Percentiles rank a stretch among this genome's conserved stretches.
Evolutionary conservation across 2,113 vertebrate genomes (phyloP).

Genomic region (Phycodurus eques): DNA sequence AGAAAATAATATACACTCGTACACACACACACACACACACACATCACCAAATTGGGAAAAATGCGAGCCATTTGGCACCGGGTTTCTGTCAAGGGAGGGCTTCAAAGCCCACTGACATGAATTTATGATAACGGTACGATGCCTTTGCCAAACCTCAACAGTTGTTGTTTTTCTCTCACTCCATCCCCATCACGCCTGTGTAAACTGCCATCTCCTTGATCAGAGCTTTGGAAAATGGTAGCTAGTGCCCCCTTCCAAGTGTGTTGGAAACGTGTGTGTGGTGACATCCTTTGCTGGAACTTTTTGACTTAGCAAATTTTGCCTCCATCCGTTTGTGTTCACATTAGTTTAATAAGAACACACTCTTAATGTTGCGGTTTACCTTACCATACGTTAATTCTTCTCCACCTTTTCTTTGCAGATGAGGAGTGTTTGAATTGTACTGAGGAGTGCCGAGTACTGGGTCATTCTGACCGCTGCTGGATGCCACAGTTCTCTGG

Average conservation of each 20-base stretch:
- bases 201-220: constrained; percentile 71
- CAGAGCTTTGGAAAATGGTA: constrained; percentile 68
- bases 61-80: constrained; percentile 71
- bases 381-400: constrained; percentile 14
- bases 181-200: constrained; percentile 55
- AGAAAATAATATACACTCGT: constrained; percentile 48
- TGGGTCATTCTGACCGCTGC: constrained; percentile 98
- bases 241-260: constrained; percentile 60
- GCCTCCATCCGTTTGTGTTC: constrained; percentile 30
- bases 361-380: constrained; percentile 23
- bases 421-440: constrained; percentile 99
- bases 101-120: constrained; percentile 81
- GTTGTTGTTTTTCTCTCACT: constrained; percentile 72
- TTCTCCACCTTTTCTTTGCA: constrained; percentile 70
- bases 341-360: constrained; percentile 30
- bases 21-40: constrained; percentile 29
- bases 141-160: constrained; percentile 75
- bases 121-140: constrained; percentile 74
- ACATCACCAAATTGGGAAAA: constrained; percentile 64
- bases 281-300: constrained; percentile 24
- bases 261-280: constrained; percentile 41
- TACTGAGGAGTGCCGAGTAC: constrained; percentile 97
- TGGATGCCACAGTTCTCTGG: constrained; percentile 99
- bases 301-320: constrained; percentile 13
- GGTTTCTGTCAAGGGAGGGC: constrained; percentile 69